Base-by-base conservation (phyloP, 2,888 invertebrate species). In the Dorcus parallelipipedus region DNA sequence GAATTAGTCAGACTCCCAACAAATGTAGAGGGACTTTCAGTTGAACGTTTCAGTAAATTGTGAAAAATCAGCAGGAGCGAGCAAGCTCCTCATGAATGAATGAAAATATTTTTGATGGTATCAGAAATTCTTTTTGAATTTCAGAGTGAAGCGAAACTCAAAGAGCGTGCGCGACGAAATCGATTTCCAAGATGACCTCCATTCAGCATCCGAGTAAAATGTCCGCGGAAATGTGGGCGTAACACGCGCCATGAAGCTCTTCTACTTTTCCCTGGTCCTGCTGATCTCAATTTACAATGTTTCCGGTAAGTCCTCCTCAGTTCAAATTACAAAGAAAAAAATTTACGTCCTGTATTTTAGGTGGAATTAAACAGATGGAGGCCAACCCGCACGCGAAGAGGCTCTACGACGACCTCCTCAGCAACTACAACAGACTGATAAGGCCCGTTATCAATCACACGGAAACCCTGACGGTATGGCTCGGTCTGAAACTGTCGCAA, bases 331-430 rank as follows among this genome's bases (percentile, higher is more conserved):
- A 33, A 48, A 20, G 23, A 9, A 9, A 50, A 38, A 43, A 6
- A 49, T 40, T 9, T 4, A 38, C n/a, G 42, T n/a, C 5, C 40
- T 38, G 3, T 38, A 17, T 38, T 68, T 59, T 62, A 76, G 75
- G 70, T 57, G 78, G 75, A 56, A 70, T 78, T 50, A 78, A 79
- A 67, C 76, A 77, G 63, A 78, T 82, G 61, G 92, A 93, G 79
- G 94, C 93, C 0, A 96, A 95, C 79, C 95, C 95, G 9, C 94
- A 95, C 72, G 93, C 97, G 0, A 96, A 97, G 76, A 84, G 97
- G 23, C 86, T 98, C 0, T 98, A 97, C 76, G 97, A 98, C 76
- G 97, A 98, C 77, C 84, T 98, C 52, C 84, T 99, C 49, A 93
- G 93, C 72, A 95, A 96, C 80, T 97, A 97, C 78, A 98, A 98